A percentile compares a stretch with the other conserved stretches of the same genome.
These are phyloP conservation scores for Rhabdophis nuchalis DNA, from an alignment of 2,797 vertebrate species.

Conservation along the genomic window DNA sequence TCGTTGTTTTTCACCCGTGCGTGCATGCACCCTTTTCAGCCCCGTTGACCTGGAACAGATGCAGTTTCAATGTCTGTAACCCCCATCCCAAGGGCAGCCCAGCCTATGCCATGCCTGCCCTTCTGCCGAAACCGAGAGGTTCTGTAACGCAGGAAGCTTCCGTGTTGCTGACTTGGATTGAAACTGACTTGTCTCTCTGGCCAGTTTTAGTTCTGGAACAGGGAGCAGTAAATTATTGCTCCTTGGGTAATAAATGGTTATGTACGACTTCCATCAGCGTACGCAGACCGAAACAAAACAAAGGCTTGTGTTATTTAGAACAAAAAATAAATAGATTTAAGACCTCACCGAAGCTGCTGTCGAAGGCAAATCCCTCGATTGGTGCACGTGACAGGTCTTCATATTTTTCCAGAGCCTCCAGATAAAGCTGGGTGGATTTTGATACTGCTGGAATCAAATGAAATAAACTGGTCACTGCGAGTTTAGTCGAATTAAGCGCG, in stretches of 20 bases:
- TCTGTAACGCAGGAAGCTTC: not conserved
- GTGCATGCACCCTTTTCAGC: not conserved
- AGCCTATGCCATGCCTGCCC: not conserved
- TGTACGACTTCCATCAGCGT: not conserved
- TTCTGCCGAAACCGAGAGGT: not conserved
- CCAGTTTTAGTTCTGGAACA: not conserved
- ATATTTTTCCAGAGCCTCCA: not conserved
- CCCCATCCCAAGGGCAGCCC: not conserved
- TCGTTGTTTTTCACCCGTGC: rapidly evolving
- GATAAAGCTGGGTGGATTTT: not conserved
- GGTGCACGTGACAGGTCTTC: too few relatives aligned
- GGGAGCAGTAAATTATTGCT: not conserved
- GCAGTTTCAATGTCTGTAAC: not conserved
- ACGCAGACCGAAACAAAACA: not conserved
- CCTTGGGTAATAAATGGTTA: not conserved
- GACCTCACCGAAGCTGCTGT: not conserved
- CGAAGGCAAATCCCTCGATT: not conserved
- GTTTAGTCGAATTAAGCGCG: not conserved
- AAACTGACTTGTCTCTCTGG: not conserved
- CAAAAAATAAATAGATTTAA: not conserved
- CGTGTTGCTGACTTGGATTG: not conserved
- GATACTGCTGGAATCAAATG: not conserved
- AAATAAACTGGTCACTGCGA: not conserved
- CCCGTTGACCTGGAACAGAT: not conserved
- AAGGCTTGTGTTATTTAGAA: not conserved